Evolutionary conservation across 2,888 invertebrate species (phyloP).

Genomic region (Poecilus cupreus): DNA sequence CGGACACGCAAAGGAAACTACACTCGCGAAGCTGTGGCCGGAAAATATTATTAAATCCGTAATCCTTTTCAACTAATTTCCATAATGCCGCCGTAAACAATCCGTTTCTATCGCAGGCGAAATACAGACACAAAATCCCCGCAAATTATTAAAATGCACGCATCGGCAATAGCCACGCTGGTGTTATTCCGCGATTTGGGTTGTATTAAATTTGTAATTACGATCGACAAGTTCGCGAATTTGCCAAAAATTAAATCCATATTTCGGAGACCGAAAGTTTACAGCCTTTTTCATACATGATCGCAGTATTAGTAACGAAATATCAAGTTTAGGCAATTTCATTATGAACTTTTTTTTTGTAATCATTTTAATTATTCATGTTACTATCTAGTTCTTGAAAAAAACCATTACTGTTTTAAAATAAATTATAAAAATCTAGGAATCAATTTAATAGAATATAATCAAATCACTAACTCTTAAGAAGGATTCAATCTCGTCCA

Average conservation of each 20-base stretch:
- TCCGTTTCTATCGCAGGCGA: slow-evolving; percentile 37
- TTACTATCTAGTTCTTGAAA: too few species aligned
- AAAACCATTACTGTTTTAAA: too few species aligned
- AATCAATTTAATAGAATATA: too few species aligned
- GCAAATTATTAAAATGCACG: slow-evolving; percentile 50
- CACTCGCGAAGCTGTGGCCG: neutral
- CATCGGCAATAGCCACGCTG: neutral
- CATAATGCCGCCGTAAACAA: slow-evolving; percentile 50
- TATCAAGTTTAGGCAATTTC: too few species aligned
- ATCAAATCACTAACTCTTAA: too few species aligned
- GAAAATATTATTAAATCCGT: slow-evolving; percentile 50
- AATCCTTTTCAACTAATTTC: slow-evolving; percentile 55
- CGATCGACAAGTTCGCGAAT: neutral
- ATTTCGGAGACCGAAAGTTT: too few species aligned
- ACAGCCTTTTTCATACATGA: too few species aligned
- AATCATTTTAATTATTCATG: too few species aligned
- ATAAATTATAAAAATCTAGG: too few species aligned
- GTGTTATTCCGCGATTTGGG: neutral
- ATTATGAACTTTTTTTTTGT: too few species aligned
- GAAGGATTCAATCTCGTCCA: too few species aligned
- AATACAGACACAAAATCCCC: slow-evolving; percentile 45
- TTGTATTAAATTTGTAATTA: neutral
- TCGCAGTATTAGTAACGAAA: too few species aligned
- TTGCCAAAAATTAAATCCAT: neutral
- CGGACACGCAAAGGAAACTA: slow-evolving; percentile 48